Evolutionary conservation across 2,113 vertebrate species (phyloP).

Genomic region (Erinaceus europaeus): DNA sequence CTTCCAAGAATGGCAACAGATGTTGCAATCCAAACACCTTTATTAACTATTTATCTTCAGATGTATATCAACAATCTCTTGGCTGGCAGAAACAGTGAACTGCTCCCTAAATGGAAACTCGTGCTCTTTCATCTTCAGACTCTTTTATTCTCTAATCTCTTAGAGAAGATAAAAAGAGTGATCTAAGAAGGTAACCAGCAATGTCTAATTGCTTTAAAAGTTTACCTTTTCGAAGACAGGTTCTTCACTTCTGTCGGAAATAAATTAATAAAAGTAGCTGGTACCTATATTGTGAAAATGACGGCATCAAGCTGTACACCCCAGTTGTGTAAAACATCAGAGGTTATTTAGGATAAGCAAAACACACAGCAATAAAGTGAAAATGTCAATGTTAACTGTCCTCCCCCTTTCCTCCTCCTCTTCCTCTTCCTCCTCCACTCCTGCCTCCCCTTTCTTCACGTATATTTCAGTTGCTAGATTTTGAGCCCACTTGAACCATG

Average conservation of each 20-base stretch:
- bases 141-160: conserved; percentile 40
- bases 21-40: conserved; percentile 84
- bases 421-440: neutral
- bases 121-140: conserved; percentile 52
- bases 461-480: conserved; percentile 3
- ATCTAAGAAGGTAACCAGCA: neutral
- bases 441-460: neutral
- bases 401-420: neutral
- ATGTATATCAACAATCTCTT: conserved; percentile 61
- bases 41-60: conserved; percentile 80
- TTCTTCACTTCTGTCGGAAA: no score
- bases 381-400: neutral
- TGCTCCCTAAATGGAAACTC: conserved; percentile 35
- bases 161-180: conserved; percentile 27
- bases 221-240: neutral
- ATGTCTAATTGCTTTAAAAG: conserved; percentile 29
- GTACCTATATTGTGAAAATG: neutral
- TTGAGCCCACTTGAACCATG: neutral
- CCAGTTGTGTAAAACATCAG: neutral
- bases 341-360: neutral
- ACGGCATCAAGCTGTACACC: neutral
- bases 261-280: neutral
- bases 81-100: conserved; percentile 38
- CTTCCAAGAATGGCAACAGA: conserved; percentile 87
- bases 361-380: neutral